These are phyloP conservation scores for Drosophila sechellia DNA, from an alignment of 1,140 invertebrate species.

Conservation along the genomic window DNA sequence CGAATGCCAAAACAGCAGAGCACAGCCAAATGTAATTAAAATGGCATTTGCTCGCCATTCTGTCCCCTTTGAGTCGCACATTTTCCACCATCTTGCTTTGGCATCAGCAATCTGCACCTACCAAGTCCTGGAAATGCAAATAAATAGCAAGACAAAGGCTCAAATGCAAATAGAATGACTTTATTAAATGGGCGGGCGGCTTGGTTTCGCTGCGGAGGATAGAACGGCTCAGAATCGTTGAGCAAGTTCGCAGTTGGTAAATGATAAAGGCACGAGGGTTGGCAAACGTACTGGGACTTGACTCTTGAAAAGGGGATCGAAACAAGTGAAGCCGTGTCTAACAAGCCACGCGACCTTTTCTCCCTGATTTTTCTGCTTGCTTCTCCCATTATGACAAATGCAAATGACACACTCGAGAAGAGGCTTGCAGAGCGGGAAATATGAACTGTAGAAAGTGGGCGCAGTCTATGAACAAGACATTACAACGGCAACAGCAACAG, in stretches of 20 bases:
- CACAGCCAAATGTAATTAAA: conserved; percentile 79
- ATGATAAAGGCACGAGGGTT: conserved; percentile 25
- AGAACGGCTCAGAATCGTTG: conserved; percentile 8
- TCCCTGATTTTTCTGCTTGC: conserved; percentile 3
- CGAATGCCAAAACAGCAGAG: conserved; percentile 15
- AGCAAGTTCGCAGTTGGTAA: conserved; percentile 44
- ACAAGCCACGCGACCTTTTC: conserved; percentile 58
- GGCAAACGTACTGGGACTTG: background rate
- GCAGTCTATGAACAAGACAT: conserved; percentile 49
- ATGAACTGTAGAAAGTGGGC: conserved; percentile 51
- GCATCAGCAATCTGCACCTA: conserved; percentile 40
- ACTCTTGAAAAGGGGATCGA: background rate
- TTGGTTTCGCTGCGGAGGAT: background rate
- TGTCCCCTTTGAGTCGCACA: conserved; percentile 3
- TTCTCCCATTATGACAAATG: conserved; percentile 59
- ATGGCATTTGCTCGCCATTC: conserved; percentile 62
- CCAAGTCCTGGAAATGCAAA: conserved; percentile 52
- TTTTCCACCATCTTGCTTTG: conserved; percentile 25
- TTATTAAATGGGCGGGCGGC: conserved; percentile 57
- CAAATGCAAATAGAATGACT: conserved; percentile 81
- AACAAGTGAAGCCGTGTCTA: conserved; percentile 30
- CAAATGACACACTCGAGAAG: conserved; percentile 64
- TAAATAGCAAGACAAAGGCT: conserved; percentile 77
- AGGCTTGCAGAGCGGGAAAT: conserved; percentile 6
- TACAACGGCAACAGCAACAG: conserved; percentile 14